Base-by-base conservation (phyloP, 2,797 vertebrate species). In the Xerus rutilus region DNA sequence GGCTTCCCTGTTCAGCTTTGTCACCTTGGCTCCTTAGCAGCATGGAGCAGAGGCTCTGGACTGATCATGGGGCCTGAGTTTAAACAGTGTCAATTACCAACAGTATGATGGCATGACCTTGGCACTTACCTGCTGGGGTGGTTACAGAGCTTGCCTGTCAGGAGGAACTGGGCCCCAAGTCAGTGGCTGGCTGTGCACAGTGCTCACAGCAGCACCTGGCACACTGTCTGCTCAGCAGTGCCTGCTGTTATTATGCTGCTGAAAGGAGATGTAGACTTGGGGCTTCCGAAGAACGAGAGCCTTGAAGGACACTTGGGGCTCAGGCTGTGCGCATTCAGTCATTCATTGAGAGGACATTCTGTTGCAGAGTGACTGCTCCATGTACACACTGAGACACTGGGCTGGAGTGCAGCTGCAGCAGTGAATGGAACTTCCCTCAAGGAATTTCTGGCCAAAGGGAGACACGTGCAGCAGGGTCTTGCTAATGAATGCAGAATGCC, bases 321-420 rank as follows among this genome's bases (percentile, higher is more conserved):
- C 47, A 15, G 45, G 14, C 67, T 35, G 28, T 2, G 64, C 30
- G 39, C 12, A 9, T 20, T 10, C n/a, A 65, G 12, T 65, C 8
- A 12, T 52, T 79, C 64, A 52, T 2, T 30, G 28, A 64, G 35
- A 20, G 25, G 3, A 47, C 54, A 21, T 57, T 17, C 5, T 7
- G 12, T 47, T 1, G 45, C 0, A 1, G n/a, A 54, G 52, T 1
- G n/a, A 3, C 57, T 28, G 6, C 69, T 73, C 1, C 0, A 1
- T 4, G 32, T 15, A 43, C 43, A 11, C 32, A 17, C 25, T 21
- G 59, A 20, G 20, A 54, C 7, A 10, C 4, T 28, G 25, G 47
- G 45, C 35, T 17, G 25, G 25, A 25, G n/a, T 30, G 54, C 54
- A 20, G 18, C 54, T 8, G 35, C 3, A n/a, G 67, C 21, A 17